These are phyloP conservation scores for Eupithecia abbreviata DNA, from an alignment of 2,888 invertebrate species.

Conservation along the genomic window DNA sequence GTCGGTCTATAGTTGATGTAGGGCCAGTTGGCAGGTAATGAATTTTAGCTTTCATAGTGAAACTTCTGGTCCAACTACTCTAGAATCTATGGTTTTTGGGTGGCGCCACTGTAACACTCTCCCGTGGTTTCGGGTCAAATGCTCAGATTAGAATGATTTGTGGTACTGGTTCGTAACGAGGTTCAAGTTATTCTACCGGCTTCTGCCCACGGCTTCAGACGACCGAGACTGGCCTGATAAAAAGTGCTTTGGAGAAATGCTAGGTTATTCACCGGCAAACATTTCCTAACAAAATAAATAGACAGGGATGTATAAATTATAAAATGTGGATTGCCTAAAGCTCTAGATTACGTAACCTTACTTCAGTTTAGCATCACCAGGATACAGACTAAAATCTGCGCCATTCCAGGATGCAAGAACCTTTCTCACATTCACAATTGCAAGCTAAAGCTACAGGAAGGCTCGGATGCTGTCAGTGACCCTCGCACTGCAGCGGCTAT, in stretches of 20 bases:
- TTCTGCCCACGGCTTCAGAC: background rate
- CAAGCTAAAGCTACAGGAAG: slow-evolving; percentile 6
- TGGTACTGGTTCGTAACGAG: slow-evolving; percentile 1
- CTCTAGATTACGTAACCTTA: background rate
- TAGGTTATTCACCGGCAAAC: background rate
- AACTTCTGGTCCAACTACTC: background rate
- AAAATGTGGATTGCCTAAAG: background rate
- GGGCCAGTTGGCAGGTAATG: background rate
- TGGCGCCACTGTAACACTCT: slow-evolving; percentile 49
- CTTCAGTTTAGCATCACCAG: background rate
- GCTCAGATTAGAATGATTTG: slow-evolving; percentile 19
- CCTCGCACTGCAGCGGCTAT: slow-evolving; percentile 67
- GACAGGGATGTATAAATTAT: background rate
- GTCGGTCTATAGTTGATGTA: background rate
- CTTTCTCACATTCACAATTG: slow-evolving; percentile 1
- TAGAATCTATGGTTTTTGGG: slow-evolving; percentile 30
- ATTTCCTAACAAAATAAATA: background rate
- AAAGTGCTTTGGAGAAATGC: background rate
- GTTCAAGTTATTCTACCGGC: background rate
- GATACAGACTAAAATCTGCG: background rate
- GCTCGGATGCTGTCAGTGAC: slow-evolving; percentile 69
- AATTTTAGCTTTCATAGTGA: slow-evolving; percentile 1
- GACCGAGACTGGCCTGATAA: background rate
- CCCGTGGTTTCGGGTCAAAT: slow-evolving; percentile 51
- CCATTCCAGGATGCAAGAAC: background rate